Evolutionary conservation across 2,797 vertebrate genomes (phyloP), one percentile per base, ranked within the genome.

Genomic region (Cynodonichthys magdalenae): DNA sequence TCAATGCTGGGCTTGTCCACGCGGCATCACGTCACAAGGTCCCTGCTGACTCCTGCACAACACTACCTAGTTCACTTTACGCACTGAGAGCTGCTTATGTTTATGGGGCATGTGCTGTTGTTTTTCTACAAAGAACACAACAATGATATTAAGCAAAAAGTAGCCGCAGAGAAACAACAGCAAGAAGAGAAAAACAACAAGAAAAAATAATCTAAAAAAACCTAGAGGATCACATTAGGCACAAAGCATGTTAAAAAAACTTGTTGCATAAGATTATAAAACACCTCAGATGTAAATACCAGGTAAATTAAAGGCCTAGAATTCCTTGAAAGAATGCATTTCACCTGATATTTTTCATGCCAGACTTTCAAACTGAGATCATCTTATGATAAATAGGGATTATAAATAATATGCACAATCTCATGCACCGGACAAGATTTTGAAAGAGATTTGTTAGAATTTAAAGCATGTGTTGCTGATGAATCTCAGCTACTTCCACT

Each of bases 1-100:
- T 90, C 70, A 89, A 85, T 87, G 85, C 67, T 53, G 81, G 77
- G 73, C 65, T 82, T 79, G 80, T 86, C 79, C 65, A 39, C 54
- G 31, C 80, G 77, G 84, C 84, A 74, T 77, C 85, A 75, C 66
- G 79, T 80, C 87, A 82, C 84, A 77, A 69, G 81, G 62, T 63
- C 66, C 82, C 79, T 76, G 82, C 83, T 86, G 87, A 79, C 74
- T 87, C 68, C 68, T 54, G 71, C 34, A 66, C 62, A 63, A 69
- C 3, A 9, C 59, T 64, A 24, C 24, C 24, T 24, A 24, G 24
- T 75, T 69, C 53, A 59, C 68, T 24, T 81, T 51, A 63, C 53
- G 79, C 66, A 71, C 63, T 65, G 63, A 57, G 53, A 66, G 48
- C 67, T 64, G 60, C 57, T 81, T 55, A 75, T 59, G 74, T 81